Evolutionary conservation across 2,797 vertebrate genomes (phyloP).

Genomic region (Fistularia tabacaria): DNA sequence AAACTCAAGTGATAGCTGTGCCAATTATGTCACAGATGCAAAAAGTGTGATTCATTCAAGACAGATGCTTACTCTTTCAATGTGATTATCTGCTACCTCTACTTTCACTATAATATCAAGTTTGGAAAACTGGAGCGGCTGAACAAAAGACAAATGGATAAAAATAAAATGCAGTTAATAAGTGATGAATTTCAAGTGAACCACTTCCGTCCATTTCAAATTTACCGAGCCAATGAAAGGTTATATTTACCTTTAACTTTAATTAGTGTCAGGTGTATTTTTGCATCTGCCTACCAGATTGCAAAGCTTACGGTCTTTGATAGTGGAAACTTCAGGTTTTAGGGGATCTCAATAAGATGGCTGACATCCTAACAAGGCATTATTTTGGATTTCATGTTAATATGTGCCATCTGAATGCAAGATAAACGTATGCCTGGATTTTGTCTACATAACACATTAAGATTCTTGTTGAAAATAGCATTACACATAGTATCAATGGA

Average conservation of each 20-base stretch:
- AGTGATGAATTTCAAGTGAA: conserved; percentile 57
- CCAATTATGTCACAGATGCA: too few relatives aligned
- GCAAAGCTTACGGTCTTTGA: conserved; percentile 58
- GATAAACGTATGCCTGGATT: conserved; percentile 38
- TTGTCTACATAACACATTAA: conserved; percentile 36
- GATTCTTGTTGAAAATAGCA: conserved; percentile 44
- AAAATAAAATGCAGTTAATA: conserved; percentile 64
- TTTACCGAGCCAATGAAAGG: conserved; percentile 65
- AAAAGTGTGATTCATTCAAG: too few relatives aligned
- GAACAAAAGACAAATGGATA: conserved; percentile 15
- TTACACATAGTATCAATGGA: conserved; percentile 13
- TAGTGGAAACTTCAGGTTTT: conserved; percentile 52
- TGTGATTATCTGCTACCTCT: neutral
- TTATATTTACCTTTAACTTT: conserved; percentile 65
- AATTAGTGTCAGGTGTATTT: conserved; percentile 59
- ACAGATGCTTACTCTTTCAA: neutral
- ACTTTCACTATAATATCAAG: conserved; percentile 12
- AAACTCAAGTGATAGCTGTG: too few relatives aligned
- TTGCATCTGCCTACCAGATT: conserved; percentile 72
- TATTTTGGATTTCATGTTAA: conserved; percentile 61
- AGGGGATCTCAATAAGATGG: conserved; percentile 57
- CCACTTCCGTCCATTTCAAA: conserved; percentile 49
- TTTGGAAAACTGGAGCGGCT: conserved; percentile 16
- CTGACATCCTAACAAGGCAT: conserved; percentile 64
- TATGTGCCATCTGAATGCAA: conserved; percentile 61